phyloP scores from a whole-genome alignment of 2,797 vertebrate genomes.

The Sylvia borin region DNA sequence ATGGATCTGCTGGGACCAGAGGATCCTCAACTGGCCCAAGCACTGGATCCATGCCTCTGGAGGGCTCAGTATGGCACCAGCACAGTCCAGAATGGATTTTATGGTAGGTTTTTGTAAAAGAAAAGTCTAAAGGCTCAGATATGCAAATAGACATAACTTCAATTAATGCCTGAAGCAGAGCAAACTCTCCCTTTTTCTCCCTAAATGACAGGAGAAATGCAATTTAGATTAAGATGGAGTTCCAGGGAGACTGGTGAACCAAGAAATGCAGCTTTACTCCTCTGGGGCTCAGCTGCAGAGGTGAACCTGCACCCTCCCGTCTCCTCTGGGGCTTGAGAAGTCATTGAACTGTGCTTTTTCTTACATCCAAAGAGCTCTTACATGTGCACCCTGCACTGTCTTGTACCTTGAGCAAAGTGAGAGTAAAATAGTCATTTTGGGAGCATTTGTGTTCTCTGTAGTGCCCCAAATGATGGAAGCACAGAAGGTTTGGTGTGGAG shows the following conservation, averaged over 20 bases:
- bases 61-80: slow-evolving; percentile 69
- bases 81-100: slow-evolving; percentile 67
- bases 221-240: not conserved
- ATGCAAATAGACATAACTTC: not conserved
- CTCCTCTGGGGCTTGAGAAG: not conserved
- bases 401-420: not conserved
- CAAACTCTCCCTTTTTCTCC: not conserved
- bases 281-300: not conserved
- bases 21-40: slow-evolving; percentile 48
- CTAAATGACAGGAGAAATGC: not conserved
- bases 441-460: not conserved
- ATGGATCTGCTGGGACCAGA: slow-evolving; percentile 74
- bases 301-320: not conserved
- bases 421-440: not conserved
- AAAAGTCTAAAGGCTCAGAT: not conserved
- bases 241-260: not conserved
- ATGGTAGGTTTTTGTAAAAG: slow-evolving; percentile 59
- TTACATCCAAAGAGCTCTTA: not conserved
- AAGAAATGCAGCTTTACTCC: not conserved
- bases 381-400: not conserved
- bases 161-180: not conserved
- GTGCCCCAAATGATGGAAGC: not conserved
- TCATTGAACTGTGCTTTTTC: not conserved
- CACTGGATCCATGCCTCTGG: slow-evolving; percentile 61
- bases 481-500: not conserved